Percentiles rank a stretch among this genome's conserved stretches.
These are phyloP conservation scores for Drosophila lini DNA, from an alignment of 1,140 invertebrate species.

Conservation along the genomic window DNA sequence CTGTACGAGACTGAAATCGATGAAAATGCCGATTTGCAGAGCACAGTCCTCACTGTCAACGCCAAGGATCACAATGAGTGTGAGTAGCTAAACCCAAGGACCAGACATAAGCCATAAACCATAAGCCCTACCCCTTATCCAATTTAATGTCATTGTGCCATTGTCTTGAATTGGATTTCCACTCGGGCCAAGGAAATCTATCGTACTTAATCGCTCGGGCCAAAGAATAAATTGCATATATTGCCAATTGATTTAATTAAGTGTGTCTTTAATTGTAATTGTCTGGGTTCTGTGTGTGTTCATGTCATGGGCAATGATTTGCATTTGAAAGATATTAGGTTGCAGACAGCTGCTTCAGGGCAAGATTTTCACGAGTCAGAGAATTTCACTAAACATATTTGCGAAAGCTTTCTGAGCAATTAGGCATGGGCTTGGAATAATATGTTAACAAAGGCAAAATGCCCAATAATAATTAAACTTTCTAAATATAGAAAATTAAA, in stretches of 20 bases:
- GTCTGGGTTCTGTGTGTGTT: not conserved
- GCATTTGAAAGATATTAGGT: conserved; percentile 46
- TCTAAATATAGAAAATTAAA: not conserved
- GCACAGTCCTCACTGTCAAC: conserved; percentile 88
- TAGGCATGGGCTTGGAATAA: conserved; percentile 1
- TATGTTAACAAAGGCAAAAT: conserved; percentile 1
- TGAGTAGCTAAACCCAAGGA: conserved; percentile 66
- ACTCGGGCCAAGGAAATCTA: conserved; percentile 6
- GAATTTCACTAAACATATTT: conserved; percentile 3
- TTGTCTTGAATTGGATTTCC: conserved; percentile 37
- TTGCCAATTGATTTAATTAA: conserved; percentile 76
- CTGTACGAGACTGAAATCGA: conserved; percentile 89
- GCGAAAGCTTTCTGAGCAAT: conserved; percentile 8
- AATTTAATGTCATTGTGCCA: conserved; percentile 43
- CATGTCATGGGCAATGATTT: conserved; percentile 17
- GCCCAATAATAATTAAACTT: not conserved
- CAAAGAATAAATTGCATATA: conserved; percentile 53
- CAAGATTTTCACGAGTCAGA: conserved; percentile 5
- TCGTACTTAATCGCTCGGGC: conserved; percentile 25
- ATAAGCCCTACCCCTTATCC: conserved; percentile 5
- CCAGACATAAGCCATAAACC: conserved; percentile 36
- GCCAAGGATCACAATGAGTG: conserved; percentile 90
- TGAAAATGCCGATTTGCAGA: conserved; percentile 89
- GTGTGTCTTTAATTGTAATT: conserved; percentile 72
- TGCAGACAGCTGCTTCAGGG: conserved; percentile 13